phyloP scores from a whole-genome alignment of 2,113 vertebrate genomes.

The Pantherophis guttatus region DNA sequence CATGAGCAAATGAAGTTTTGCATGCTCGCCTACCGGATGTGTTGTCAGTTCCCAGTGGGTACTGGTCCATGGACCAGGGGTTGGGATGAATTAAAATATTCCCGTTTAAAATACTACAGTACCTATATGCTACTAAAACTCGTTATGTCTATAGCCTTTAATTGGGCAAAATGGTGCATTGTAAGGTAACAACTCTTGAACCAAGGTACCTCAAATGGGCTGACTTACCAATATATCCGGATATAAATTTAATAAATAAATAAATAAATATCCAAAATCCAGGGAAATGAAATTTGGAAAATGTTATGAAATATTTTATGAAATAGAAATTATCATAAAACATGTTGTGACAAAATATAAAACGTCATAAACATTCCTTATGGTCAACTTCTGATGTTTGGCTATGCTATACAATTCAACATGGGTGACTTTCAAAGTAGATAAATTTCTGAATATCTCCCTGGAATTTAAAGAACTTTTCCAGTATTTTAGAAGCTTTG shows the following conservation, averaged over 20 bases:
- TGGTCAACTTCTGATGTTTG: neutral
- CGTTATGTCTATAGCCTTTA: neutral
- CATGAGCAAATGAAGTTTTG: neutral
- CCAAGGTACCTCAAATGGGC: neutral
- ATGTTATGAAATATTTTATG: neutral
- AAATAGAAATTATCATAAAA: neutral
- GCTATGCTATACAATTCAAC: neutral
- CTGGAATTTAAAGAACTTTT: neutral
- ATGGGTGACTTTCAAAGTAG: neutral
- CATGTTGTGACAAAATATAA: neutral
- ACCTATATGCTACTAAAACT: neutral
- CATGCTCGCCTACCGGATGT: fast-evolving
- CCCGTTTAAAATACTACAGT: neutral
- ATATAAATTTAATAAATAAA: too few species aligned
- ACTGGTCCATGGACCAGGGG: neutral
- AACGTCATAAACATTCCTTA: neutral
- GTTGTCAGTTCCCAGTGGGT: neutral
- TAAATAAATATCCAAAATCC: neutral
- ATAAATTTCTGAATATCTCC: neutral
- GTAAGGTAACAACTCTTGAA: neutral
- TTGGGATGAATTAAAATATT: neutral
- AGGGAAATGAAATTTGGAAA: neutral
- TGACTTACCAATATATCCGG: neutral
- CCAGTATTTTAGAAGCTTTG: neutral
- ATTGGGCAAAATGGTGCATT: neutral